Evolutionary conservation across 2,797 vertebrate species (phyloP), one percentile per base, ranked within the genome.

Genomic region (Buphagus erythrorhynchus): DNA sequence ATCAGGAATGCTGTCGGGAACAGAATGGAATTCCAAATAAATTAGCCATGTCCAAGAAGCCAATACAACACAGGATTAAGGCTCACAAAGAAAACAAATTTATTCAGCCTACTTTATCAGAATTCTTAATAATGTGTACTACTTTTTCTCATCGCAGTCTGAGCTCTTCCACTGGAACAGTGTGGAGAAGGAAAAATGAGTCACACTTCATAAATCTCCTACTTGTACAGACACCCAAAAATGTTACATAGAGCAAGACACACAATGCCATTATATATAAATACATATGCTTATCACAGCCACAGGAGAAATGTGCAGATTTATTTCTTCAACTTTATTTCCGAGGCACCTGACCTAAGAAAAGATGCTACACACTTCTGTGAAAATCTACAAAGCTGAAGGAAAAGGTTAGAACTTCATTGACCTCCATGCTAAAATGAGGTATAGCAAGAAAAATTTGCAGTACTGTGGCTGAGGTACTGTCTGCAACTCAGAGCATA

Each of bases 21-120:
- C 96, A 97, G 97, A 98, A 98, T 97, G 97, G 97, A 97, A 98
- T 97, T 97, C 97, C 97, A 98, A 97, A 98, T 97, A 97, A 97
- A 97, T 97, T 96, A 98, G 98, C 97, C 98, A 96, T 95, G 97
- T 98, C 97, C 97, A 73, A 96, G 97, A 95, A 97, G 97, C 97
- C 96, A 95, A 95, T 94, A 96, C 97, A 97, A 97, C 96, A 96
- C 90, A 88, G 96, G 98, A 97, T 98, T 97, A 98, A 90, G 96
- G 83, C 96, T 90, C 93, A 98, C 98, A 97, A 97, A 98, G 97
- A 93, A 96, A 95, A 95, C 94, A 95, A 97, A 95, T 97, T 96
- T 96, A 97, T 97, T 97, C 97, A 97, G 97, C 91, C 97, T 96
- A 96, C 97, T 98, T 97, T 97, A 97, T 97, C 97, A 55, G 98